Percentiles rank a stretch among this genome's conserved stretches.
phyloP scores from a whole-genome alignment of 2,113 vertebrate species.

The Glareola pratincola region DNA sequence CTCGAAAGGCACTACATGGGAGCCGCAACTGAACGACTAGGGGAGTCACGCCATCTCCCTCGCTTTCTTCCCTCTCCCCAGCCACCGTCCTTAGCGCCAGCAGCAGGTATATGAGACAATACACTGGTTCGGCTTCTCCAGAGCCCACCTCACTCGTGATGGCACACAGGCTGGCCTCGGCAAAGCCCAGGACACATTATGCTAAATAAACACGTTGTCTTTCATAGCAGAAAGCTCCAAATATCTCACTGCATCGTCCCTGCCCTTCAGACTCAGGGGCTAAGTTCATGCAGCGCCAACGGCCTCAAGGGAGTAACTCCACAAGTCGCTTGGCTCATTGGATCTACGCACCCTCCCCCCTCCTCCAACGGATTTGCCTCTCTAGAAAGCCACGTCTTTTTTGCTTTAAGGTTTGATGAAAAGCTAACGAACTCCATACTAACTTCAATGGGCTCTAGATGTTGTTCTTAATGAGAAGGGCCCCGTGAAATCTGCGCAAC shows the following conservation, averaged over 20 bases:
- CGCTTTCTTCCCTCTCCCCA: neutral
- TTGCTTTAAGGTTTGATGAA: neutral
- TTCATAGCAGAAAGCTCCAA: neutral
- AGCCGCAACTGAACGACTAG: neutral
- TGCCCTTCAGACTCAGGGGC: neutral
- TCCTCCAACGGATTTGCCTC: neutral
- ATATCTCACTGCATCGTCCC: neutral
- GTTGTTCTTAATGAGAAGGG: neutral
- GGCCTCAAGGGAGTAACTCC: neutral
- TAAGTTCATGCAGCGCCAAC: neutral
- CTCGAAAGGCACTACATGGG: neutral
- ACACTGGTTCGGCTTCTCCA: neutral
- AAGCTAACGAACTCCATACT: neutral
- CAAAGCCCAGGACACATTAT: neutral
- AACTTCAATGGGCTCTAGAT: neutral
- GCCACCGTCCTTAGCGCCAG: neutral
- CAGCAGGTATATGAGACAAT: neutral
- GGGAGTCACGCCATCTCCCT: neutral
- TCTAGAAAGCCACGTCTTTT: neutral
- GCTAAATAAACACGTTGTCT: neutral
- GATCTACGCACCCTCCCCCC: neutral
- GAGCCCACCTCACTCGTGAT: neutral
- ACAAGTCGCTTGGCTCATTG: neutral
- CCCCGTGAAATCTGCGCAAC: neutral
- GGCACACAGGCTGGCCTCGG: neutral